Percentiles rank a stretch among this genome's conserved stretches.
Evolutionary conservation across 2,888 invertebrate genomes (phyloP).

Genomic region (Tethea ocularis): DNA sequence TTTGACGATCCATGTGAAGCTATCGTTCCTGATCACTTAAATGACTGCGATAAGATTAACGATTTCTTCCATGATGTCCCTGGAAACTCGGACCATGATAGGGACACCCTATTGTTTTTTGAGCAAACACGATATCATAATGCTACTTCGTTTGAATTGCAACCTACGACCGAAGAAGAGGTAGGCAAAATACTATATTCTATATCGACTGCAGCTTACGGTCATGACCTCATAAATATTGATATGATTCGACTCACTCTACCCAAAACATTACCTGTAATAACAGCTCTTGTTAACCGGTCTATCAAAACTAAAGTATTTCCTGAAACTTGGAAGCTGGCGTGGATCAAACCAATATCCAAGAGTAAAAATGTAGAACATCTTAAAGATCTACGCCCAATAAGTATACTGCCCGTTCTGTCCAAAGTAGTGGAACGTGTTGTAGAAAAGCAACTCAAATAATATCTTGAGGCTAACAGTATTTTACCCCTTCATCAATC

Average conservation of each 20-base stretch:
- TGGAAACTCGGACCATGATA: not conserved
- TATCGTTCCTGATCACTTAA: not conserved
- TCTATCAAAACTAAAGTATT: not conserved
- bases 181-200: not conserved
- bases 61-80: not conserved
- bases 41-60: not conserved
- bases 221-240: not conserved
- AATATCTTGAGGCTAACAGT: not conserved
- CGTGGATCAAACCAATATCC: slow-evolving; percentile 16
- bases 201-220: not conserved
- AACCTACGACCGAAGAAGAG: not conserved
- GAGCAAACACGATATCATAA: not conserved
- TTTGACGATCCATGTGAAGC: not conserved
- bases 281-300: not conserved
- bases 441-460: not conserved
- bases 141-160: not conserved
- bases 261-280: not conserved
- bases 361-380: slow-evolving; percentile 12
- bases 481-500: not conserved
- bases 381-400: slow-evolving; percentile 18
- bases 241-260: not conserved
- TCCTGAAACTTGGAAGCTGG: not conserved
- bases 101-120: not conserved
- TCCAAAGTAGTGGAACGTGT: slow-evolving; percentile 21
- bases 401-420: slow-evolving; percentile 19